Percentiles rank a stretch among this genome's conserved stretches.
Evolutionary conservation across 2,888 invertebrate species (phyloP).

Genomic region (Abrostola tripartita): DNA sequence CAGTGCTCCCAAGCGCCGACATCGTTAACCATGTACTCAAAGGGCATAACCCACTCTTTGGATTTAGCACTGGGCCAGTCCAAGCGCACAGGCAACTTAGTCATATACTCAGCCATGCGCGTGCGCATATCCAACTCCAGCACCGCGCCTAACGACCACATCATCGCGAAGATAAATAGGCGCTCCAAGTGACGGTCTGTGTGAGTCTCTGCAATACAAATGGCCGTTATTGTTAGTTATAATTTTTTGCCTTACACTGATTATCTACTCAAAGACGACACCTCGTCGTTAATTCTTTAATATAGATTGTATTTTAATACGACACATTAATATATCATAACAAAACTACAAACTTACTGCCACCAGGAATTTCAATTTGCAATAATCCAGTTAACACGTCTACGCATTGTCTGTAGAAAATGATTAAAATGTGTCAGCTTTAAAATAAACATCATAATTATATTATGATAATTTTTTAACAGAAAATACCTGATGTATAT

Average conservation of each 20-base stretch:
- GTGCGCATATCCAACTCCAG: conserved; percentile 92
- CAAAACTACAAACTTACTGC: conserved; percentile 71
- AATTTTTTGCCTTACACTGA: too few species aligned
- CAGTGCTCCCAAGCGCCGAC: conserved; percentile 95
- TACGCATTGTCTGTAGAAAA: conserved; percentile 90
- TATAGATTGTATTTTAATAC: too few species aligned
- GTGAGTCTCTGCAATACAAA: conserved; percentile 60
- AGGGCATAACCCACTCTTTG: conserved; percentile 92
- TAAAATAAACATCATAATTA: background rate
- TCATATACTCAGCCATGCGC: conserved; percentile 91
- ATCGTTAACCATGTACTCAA: conserved; percentile 93
- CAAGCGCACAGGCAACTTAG: conserved; percentile 90
- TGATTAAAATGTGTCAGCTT: background rate
- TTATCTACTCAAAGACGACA: too few species aligned
- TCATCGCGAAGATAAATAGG: conserved; percentile 93
- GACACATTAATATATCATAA: too few species aligned
- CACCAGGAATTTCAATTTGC: conserved; percentile 85
- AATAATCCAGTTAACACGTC: conserved; percentile 93
- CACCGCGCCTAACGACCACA: conserved; percentile 96
- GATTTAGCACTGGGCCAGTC: conserved; percentile 91
- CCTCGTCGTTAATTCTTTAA: too few species aligned
- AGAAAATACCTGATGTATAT: conserved; percentile 90
- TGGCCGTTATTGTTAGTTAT: background rate
- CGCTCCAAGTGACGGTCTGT: conserved; percentile 91
- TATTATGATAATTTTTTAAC: background rate